phyloP scores from a whole-genome alignment of 2,797 vertebrate species.

The Cottoperca gobio region DNA sequence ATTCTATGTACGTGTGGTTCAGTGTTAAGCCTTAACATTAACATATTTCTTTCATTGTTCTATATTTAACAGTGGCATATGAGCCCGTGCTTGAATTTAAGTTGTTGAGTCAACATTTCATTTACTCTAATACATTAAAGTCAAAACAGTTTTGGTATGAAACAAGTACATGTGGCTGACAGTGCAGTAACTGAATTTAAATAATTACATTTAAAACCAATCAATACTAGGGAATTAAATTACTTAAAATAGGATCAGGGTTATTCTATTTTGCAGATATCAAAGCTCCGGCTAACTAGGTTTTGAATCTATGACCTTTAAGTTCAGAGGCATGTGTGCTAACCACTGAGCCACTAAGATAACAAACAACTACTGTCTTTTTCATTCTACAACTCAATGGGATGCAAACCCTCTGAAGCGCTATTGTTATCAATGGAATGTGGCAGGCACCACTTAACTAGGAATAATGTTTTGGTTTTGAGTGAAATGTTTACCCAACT shows the following conservation, averaged over 20 bases:
- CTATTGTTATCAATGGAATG: background rate
- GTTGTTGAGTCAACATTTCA: constrained; percentile 5
- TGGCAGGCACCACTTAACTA: background rate
- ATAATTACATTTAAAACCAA: constrained; percentile 2
- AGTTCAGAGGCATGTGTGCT: background rate
- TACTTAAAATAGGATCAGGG: background rate
- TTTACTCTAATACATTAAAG: background rate
- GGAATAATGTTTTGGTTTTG: background rate
- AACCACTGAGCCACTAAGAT: background rate
- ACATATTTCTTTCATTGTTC: background rate
- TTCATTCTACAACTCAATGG: background rate
- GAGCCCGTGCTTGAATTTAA: constrained; percentile 9
- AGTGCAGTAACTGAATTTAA: background rate
- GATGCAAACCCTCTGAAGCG: background rate
- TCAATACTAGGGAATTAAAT: constrained; percentile 5
- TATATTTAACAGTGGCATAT: constrained; percentile 25
- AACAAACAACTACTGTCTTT: background rate
- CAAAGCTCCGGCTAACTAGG: background rate
- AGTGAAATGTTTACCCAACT: background rate
- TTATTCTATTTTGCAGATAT: background rate
- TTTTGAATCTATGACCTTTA: background rate
- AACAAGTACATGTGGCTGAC: background rate
- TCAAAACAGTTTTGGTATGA: background rate
- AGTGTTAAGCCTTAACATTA: constrained; percentile 11
- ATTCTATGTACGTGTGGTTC: constrained; percentile 12